These are phyloP conservation scores for Hycleus phaleratus DNA, from an alignment of 1,140 invertebrate genomes.

Conservation along the genomic window DNA sequence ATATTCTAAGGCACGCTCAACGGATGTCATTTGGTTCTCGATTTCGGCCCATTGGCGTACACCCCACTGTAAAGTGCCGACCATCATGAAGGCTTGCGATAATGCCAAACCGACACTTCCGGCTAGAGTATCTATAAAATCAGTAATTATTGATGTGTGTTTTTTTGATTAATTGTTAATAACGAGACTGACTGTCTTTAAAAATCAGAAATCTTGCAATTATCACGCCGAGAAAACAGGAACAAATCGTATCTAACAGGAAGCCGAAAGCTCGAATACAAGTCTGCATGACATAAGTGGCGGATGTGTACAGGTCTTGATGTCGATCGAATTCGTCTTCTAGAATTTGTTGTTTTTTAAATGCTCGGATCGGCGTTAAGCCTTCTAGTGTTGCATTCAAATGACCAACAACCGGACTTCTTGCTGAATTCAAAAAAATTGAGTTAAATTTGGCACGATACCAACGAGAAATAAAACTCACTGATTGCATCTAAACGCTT, in stretches of 20 bases:
- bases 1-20: slow-evolving; percentile 68
- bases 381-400: slow-evolving; percentile 59
- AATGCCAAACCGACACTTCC: slow-evolving; percentile 54
- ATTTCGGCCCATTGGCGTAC: slow-evolving; percentile 54
- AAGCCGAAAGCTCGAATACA: slow-evolving; percentile 62
- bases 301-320: slow-evolving; percentile 62
- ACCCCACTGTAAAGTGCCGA: slow-evolving; percentile 55
- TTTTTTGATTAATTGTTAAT: background rate
- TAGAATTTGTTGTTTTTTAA: slow-evolving; percentile 65
- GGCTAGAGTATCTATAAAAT: slow-evolving; percentile 38
- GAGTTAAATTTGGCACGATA: background rate
- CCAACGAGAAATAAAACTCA: slow-evolving; percentile 34
- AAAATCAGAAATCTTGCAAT: background rate
- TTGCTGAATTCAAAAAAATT: slow-evolving; percentile 20
- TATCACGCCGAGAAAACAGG: background rate
- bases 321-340: slow-evolving; percentile 71
- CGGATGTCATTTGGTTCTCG: slow-evolving; percentile 71
- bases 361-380: slow-evolving; percentile 80
- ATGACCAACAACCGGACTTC: slow-evolving; percentile 59
- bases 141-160: background rate
- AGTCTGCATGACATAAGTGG: slow-evolving; percentile 54
- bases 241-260: slow-evolving; percentile 65
- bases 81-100: slow-evolving; percentile 50
- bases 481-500: slow-evolving; percentile 58
- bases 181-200: background rate